Base-by-base conservation (phyloP, 2,113 vertebrate species). In the Lates calcarifer region DNA sequence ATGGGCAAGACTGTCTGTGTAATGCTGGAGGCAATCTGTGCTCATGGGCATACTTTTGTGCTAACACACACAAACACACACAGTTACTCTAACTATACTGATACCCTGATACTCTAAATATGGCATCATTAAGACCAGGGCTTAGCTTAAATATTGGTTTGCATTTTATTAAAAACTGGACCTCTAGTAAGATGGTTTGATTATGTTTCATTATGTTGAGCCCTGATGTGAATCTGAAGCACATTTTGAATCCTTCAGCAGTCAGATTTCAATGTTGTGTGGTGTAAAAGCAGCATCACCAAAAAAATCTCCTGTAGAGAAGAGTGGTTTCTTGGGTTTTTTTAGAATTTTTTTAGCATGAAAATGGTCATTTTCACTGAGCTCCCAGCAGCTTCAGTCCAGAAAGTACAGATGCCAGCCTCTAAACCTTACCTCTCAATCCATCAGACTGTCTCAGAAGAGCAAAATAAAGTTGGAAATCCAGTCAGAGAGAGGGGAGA, bases 11-110 rank as follows among this genome's bases (percentile, higher is more conserved):
- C 58, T 77, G 55, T 37, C 60, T 81, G 69, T 58, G 63, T 49
- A 62, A 63, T 73, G 70, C 73, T 80, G n/a, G 7, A 79, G 74
- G 51, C 63, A 74, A 71, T 63, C 26, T 83, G 61, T 26, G 22
- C 47, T 65, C 47, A 55, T 72, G 33, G 51, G 39, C 45, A 41
- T 33, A 43, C 31, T 70, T 74, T 75, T 74, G 69, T 60, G 26
- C 43, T 55, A 43, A 63, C 62, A 74, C 51, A 71, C 45, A 70
- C 22, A 43, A 2, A 57, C 13, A 26, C 20, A 60, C 64, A 66
- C 37, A 68, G 9, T 39, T 22, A 31, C 24, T 61, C 14, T 53
- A 61, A 74, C n/a, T 15, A 57, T 28, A 67, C 33, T 45, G 64
- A 75, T 68, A 13, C 53, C 47, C 56, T 20, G 9, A 41, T 26